These are phyloP conservation scores for Crocuta crocuta DNA, from an alignment of 2,113 vertebrate genomes.

Conservation along the genomic window DNA sequence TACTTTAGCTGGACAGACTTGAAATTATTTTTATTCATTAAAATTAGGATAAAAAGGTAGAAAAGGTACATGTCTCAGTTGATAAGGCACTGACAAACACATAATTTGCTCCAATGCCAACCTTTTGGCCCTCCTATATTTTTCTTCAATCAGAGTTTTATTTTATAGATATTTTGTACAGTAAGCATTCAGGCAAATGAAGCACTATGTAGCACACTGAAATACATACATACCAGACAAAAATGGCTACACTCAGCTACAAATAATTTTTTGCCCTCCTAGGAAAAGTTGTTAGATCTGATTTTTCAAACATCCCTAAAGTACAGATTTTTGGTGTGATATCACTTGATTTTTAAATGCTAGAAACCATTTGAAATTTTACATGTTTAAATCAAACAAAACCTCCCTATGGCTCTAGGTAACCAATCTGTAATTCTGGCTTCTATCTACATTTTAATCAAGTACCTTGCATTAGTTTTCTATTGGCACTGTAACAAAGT, in stretches of 20 bases:
- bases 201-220: neutral
- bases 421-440: slow-evolving; percentile 10
- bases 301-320: neutral
- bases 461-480: neutral
- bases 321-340: neutral
- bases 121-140: neutral
- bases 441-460: slow-evolving; percentile 33
- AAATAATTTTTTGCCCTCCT: neutral
- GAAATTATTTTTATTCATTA: slow-evolving; percentile 25
- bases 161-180: neutral
- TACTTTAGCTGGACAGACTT: neutral
- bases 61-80: neutral
- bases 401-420: neutral
- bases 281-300: neutral
- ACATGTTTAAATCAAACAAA: neutral
- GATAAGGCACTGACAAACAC: neutral
- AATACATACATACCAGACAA: neutral
- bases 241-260: neutral
- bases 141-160: neutral
- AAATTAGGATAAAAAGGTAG: neutral
- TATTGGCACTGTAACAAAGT: neutral
- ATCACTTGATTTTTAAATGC: neutral
- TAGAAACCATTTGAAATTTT: neutral
- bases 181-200: neutral
- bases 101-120: neutral